phyloP scores from a whole-genome alignment of 1,140 invertebrate species.

The Drosophila equinoxialis region DNA sequence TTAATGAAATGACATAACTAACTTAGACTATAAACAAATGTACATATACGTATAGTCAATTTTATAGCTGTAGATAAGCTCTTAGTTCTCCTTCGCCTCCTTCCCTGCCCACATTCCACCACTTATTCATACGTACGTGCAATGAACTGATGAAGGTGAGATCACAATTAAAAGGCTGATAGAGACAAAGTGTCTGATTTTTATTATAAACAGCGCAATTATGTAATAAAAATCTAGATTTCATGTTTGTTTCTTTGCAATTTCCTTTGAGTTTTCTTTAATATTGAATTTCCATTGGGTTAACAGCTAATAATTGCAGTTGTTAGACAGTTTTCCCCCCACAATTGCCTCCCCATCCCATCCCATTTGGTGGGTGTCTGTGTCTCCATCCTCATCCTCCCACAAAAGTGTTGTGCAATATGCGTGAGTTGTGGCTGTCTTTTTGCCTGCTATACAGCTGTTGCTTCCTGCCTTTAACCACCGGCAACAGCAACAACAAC shows the following conservation, averaged over 20 bases:
- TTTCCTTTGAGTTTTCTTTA: constrained; percentile 27
- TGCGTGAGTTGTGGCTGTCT: constrained; percentile 44
- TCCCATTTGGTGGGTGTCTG: not conserved
- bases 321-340: constrained; percentile 35
- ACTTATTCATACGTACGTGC: constrained; percentile 26
- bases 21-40: constrained; percentile 45
- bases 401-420: constrained; percentile 57
- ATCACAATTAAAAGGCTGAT: constrained; percentile 42
- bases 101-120: not conserved
- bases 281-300: constrained; percentile 57
- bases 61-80: constrained; percentile 11
- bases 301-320: constrained; percentile 59
- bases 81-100: not conserved
- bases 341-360: not conserved
- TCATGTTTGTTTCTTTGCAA: constrained; percentile 22
- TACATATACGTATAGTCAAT: constrained; percentile 1
- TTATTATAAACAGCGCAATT: constrained; percentile 44
- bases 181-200: constrained; percentile 31
- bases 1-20: constrained; percentile 50
- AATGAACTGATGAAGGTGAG: constrained; percentile 58
- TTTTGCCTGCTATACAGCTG: constrained; percentile 26
- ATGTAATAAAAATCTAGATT: constrained; percentile 34
- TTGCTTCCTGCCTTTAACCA: constrained; percentile 46
- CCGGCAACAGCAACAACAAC: constrained; percentile 26
- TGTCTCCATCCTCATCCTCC: constrained; percentile 43